Evolutionary conservation across 37 sponge, comb jelly and placozoan genomes (phyloP), one percentile per base, ranked within the genome.

Genomic region (Trichoplax adhaerens): DNA sequence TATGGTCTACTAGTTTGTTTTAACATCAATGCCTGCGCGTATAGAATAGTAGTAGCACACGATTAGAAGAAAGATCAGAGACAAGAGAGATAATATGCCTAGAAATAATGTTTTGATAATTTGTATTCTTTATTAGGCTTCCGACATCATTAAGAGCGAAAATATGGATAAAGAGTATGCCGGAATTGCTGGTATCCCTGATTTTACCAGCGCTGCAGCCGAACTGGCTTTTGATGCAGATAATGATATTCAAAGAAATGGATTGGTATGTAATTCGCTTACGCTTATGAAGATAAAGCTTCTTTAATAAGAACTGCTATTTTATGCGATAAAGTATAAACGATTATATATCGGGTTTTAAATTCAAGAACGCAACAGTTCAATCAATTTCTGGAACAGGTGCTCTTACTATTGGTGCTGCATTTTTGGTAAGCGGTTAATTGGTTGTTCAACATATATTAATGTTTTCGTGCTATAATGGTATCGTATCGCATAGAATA

Each of bases 141-240:
- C 29, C 29, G 29, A 29, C 29, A 29, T 29, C 29, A 29, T 29
- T 29, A 29, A 29, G 29, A 29, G 29, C 29, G 65, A 77, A 57
- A 74, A 79, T 62, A 72, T 95, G 52, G 84, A 95, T 75, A 91
- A 95, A 72, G 98, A 95, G 77, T 95, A 95, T 69, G 86, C 86
- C 0, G 86, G 86, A 3, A 95, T 91, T 0, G 61, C 83, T 70
- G 98, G 98, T 1, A 77, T 79, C 53, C 80, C 85, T 62, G 60
- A 70, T 6, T 87, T 91, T 65, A 64, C 80, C 12, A 52, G 75
- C 48, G 88, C 79, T 8, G 83, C 98, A 2, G 82, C 75, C 47
- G 72, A 78, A 6, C 83, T 95, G 47, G 92, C 89, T 6, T 78
- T 95, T 72, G 85, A 64, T 12, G 71, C n/a, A 69, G 55, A 57